Evolutionary conservation across 2,797 vertebrate species (phyloP).

Genomic region (Lithobates pipiens): DNA sequence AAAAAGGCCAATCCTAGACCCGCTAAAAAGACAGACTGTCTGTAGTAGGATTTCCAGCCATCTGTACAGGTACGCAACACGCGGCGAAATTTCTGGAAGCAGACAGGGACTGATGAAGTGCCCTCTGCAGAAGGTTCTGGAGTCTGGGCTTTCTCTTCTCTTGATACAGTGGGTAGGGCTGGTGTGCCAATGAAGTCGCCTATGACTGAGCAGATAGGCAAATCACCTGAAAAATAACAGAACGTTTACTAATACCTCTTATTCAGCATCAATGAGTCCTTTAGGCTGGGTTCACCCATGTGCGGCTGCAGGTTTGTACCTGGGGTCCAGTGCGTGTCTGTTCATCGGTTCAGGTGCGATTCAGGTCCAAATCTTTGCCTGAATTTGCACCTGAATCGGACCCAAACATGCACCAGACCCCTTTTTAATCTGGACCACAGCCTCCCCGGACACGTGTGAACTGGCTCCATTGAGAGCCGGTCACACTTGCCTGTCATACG

Average conservation of each 20-base stretch:
- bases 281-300: too few species aligned
- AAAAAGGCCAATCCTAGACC: slow-evolving; percentile 84
- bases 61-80: slow-evolving; percentile 76
- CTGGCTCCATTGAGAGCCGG: too few species aligned
- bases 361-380: too few species aligned
- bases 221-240: slow-evolving; percentile 58
- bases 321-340: too few species aligned
- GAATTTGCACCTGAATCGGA: too few species aligned
- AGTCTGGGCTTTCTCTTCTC: slow-evolving; percentile 1
- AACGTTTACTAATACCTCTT: not conserved
- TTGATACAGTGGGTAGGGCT: slow-evolving; percentile 42
- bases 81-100: slow-evolving; percentile 70
- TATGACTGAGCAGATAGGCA: slow-evolving; percentile 51
- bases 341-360: too few species aligned
- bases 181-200: slow-evolving; percentile 52
- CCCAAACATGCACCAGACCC: too few species aligned
- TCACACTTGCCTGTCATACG: too few species aligned
- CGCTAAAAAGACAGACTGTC: slow-evolving; percentile 80
- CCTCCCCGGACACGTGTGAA: too few species aligned
- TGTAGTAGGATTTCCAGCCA: slow-evolving; percentile 80
- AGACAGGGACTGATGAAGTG: slow-evolving; percentile 69
- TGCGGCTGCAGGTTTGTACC: too few species aligned
- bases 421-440: too few species aligned
- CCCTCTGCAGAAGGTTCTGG: slow-evolving; percentile 62
- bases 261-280: too few species aligned